A percentile compares a stretch with the other conserved stretches of the same genome.
These are phyloP conservation scores for Diceros bicornis DNA, from an alignment of 2,797 vertebrate genomes.

Conservation along the genomic window DNA sequence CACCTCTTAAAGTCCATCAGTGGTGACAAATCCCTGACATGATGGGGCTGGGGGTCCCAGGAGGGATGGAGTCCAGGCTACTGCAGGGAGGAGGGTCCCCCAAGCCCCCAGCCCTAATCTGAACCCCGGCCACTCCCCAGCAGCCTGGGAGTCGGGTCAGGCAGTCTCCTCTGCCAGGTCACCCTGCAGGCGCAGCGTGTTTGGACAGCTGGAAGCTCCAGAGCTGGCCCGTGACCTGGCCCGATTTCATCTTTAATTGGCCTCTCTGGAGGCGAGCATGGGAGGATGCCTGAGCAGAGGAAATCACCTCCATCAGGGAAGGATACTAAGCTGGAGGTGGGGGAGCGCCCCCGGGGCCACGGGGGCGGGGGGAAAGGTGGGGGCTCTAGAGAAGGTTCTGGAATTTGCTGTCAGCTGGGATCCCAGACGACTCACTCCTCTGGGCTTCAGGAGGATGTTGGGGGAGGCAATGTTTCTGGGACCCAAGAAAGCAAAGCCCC, in stretches of 20 bases:
- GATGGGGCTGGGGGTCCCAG: fast-evolving
- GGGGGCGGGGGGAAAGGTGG: fast-evolving
- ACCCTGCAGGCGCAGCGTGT: neutral
- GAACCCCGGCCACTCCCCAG: neutral
- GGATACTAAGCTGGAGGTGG: neutral
- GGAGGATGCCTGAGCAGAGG: neutral
- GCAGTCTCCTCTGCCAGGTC: neutral
- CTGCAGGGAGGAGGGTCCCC: neutral
- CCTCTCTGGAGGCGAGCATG: neutral
- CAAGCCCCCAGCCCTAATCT: neutral
- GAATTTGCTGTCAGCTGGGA: neutral
- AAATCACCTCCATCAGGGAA: neutral
- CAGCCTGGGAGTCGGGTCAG: neutral
- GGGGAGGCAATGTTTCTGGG: neutral
- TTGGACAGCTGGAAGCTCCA: constrained; percentile 62
- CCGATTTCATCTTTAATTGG: neutral
- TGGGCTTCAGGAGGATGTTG: neutral
- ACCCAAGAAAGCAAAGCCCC: neutral
- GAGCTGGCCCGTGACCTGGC: neutral
- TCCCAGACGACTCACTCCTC: neutral
- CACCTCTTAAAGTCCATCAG: neutral
- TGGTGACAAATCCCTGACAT: neutral
- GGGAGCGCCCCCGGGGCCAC: neutral
- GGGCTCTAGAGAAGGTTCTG: neutral
- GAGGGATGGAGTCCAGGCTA: neutral